Conservation (phyloP, 1,140 invertebrate genomes). For the Rhagoletis zephyria region DNA sequence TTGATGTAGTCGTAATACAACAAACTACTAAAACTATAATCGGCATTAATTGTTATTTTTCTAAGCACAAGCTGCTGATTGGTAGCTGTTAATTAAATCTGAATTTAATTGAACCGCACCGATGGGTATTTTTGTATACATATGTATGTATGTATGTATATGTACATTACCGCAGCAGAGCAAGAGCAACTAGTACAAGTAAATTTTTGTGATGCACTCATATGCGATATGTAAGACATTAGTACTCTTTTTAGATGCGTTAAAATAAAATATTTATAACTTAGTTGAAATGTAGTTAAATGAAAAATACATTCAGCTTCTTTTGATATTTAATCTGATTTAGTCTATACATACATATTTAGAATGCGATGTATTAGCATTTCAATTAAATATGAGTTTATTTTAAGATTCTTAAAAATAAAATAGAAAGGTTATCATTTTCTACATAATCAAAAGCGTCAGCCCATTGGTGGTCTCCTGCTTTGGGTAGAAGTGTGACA, state of each 20-base stretch:
- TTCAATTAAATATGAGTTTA: slow-evolving; percentile 22
- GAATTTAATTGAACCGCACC: slow-evolving; percentile 29
- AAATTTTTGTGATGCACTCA: neutral
- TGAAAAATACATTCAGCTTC: neutral
- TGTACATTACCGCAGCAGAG: no score
- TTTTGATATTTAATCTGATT: neutral
- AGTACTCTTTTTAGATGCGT: no score
- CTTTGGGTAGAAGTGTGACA: neutral
- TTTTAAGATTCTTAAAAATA: neutral
- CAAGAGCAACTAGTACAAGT: neutral
- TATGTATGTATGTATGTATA: neutral
- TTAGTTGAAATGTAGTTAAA: no score
- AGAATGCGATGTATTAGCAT: neutral
- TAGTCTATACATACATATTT: neutral
- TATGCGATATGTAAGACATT: no score
- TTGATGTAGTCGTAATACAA: neutral
- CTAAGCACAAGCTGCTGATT: slow-evolving; percentile 8
- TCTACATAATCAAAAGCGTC: neutral
- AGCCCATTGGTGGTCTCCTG: neutral
- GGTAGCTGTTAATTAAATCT: slow-evolving; percentile 15
- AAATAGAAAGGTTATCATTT: slow-evolving; percentile 15
- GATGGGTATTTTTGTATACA: slow-evolving; percentile 7
- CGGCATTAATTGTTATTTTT: slow-evolving; percentile 41
- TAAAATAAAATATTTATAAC: no score
- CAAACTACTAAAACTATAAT: neutral